Conservation (phyloP, 2,113 vertebrate genomes). For the Aegotheles bennettii region DNA sequence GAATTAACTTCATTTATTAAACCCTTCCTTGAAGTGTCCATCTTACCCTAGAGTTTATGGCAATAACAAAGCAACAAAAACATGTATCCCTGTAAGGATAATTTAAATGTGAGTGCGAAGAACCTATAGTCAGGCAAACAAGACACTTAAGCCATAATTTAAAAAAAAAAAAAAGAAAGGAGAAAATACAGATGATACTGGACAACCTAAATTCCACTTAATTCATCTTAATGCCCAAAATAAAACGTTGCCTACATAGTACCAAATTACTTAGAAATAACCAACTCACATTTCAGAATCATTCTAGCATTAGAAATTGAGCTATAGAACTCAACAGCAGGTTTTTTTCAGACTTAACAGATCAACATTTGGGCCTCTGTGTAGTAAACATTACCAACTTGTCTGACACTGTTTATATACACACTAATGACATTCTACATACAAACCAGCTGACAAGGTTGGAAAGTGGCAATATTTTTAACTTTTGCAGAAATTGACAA, state of each 20-base stretch:
- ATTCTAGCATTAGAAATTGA: background rate
- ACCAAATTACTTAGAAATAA: background rate
- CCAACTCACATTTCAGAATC: background rate
- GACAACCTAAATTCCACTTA: background rate
- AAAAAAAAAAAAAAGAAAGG: too few relatives aligned
- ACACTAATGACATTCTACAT: background rate
- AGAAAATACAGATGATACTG: background rate
- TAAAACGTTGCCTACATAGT: background rate
- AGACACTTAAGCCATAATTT: background rate
- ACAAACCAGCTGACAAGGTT: background rate
- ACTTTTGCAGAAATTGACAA: background rate
- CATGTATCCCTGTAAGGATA: background rate
- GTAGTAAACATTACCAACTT: background rate
- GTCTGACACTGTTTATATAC: background rate
- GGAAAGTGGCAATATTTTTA: background rate
- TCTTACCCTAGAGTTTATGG: background rate
- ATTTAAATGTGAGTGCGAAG: background rate
- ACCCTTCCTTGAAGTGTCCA: background rate
- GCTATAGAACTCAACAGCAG: background rate
- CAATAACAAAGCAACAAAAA: background rate
- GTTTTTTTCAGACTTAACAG: background rate
- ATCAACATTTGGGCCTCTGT: background rate
- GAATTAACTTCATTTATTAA: conserved; percentile 12
- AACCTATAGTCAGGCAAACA: background rate
- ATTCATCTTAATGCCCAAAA: background rate